Evolutionary conservation across 2,797 vertebrate species (phyloP), one percentile per base, ranked within the genome.

Genomic region (Astyanax mexicanus): DNA sequence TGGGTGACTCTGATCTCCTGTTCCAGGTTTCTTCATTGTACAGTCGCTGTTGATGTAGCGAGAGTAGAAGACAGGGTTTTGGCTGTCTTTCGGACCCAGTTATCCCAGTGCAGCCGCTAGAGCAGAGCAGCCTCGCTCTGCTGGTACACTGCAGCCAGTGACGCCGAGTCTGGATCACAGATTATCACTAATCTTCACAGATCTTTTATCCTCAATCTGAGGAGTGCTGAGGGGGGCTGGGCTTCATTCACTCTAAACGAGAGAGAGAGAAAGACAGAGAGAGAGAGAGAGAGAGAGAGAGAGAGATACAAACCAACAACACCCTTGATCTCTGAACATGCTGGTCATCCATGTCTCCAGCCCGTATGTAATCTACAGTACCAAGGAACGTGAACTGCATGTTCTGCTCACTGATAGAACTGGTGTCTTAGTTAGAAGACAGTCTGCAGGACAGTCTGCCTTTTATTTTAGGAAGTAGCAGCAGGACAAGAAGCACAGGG

Each of bases 151-250:
- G 61, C 15, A 29, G 45, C 7, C 23, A 4, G 15, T 57, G 90
- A 87, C 67, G 77, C 76, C 77, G 69, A 84, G 88, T 90, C 91
- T 91, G 88, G 77, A 85, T 81, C 74, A 81, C 82, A 92, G 91
- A 92, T 92, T 93, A 91, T 89, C 90, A 65, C 80, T 93, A 92
- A 94, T 93, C 92, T 92, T 89, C 80, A 85, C 84, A 87, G 86
- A 88, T 87, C 88, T 90, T 89, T 89, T 40, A 88, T 87, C 86
- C 81, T 80, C 81, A 84, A 80, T 85, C 79, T 74, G 82, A 86
- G 69, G 76, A 84, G 81, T 19, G 69, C 79, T 77, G 87, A 81
- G 85, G 75, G 83, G 82, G 84, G 86, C 55, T 71, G 79, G 64
- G 54, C 64, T 52, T 67, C 54, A 45, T 67, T 49, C 54, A 21